A percentile compares a stretch with the other conserved stretches of the same genome.
Conservation (phyloP, 2,113 vertebrate genomes). For the Brachyistius frenatus region DNA sequence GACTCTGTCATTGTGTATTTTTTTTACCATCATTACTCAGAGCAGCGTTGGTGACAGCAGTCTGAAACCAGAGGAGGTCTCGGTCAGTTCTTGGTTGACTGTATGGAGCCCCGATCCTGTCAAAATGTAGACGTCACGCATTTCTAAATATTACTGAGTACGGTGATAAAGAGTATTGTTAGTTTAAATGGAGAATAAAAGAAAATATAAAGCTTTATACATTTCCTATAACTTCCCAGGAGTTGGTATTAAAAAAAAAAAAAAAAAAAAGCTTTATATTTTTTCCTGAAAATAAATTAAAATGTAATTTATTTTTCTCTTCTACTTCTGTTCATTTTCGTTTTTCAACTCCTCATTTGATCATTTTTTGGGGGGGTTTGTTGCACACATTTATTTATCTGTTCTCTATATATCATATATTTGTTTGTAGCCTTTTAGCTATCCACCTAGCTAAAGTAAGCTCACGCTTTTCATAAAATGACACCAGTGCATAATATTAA, state of each 20-base stretch:
- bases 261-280: neutral
- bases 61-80: constrained; percentile 19
- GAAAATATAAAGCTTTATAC: neutral
- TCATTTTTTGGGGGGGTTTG: neutral
- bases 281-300: too few species aligned
- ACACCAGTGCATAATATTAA: neutral
- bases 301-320: too few species aligned
- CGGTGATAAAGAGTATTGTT: too few species aligned
- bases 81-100: neutral
- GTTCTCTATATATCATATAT: too few species aligned
- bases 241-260: neutral
- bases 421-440: too few species aligned
- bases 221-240: neutral
- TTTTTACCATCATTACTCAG: constrained; percentile 1
- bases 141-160: neutral
- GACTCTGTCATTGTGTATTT: constrained; percentile 7
- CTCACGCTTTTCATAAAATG: neutral
- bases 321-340: neutral
- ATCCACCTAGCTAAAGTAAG: neutral
- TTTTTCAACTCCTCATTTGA: neutral
- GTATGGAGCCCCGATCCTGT: constrained; percentile 21
- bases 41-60: constrained; percentile 3
- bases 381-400: too few species aligned
- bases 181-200: too few species aligned
- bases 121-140: constrained; percentile 23